Evolutionary conservation across 2,888 invertebrate species (phyloP), one percentile per base, ranked within the genome.

Genomic region (Vanessa cardui): DNA sequence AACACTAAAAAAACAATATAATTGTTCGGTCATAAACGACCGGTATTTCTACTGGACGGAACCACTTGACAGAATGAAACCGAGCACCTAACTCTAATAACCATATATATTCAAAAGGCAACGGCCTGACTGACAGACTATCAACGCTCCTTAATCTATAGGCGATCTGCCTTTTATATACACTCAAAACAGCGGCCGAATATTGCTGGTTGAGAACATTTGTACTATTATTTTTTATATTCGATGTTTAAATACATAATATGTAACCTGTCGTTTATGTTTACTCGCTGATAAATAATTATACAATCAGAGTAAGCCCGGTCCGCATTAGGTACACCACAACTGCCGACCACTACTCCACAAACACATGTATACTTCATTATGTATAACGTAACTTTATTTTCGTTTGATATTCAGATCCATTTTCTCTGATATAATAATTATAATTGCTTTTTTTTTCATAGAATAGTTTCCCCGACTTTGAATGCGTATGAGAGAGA

Each of bases 11-110:
- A 84, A 82, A 78, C 75, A 69, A 70, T 76, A 76, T 84, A 83
- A 84, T 84, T 83, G 83, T 81, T 77, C 73, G 75, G 73, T 77
- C 80, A 80, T 83, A 83, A 84, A 84, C 77, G 77, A 75, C 75
- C 74, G 75, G 75, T 74, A 75, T 68, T 77, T 77, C 74, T 72
- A 64, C 69, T 67, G 71, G 71, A 74, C 72, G 75, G 72, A 72
- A 74, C 73, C 60, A 74, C 69, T 68, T 60, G 68, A 63, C 64
- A 63, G 67, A 58, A 56, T 60, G 50, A 39, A 56, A 47, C 66
- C 60, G 9, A 31, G 59, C 15, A 58, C 49, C 58, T 20, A 47
- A 65, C 62, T 61, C 58, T 45, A 60, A 58, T 49, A 54, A 54
- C n/a, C 52, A 54, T 26, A 21, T 20, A 54, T 7, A 26, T 9